Evolutionary conservation across 30 jellyfish, hydroid and myxozoan species (phyloP).

Genomic region (Turritopsis dohrnii): DNA sequence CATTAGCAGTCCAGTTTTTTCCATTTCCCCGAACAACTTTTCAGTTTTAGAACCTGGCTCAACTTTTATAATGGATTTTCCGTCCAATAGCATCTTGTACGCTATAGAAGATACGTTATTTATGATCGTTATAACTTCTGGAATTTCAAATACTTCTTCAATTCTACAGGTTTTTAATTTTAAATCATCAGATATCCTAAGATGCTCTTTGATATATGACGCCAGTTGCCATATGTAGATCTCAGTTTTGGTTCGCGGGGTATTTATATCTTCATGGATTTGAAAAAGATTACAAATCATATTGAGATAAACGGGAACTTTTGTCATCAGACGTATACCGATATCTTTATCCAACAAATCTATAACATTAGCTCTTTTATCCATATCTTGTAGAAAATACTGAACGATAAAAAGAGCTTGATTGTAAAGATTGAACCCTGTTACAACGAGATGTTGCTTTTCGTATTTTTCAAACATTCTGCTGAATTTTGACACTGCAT

Average conservation of each 20-base stretch:
- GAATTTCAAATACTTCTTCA: neutral
- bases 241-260: neutral
- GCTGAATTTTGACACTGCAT: neutral
- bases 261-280: neutral
- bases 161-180: neutral
- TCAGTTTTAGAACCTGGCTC: neutral
- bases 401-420: neutral
- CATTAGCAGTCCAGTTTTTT: neutral
- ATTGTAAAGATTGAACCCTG: neutral
- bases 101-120: neutral
- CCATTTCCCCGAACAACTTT: neutral
- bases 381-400: neutral
- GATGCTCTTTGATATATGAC: neutral
- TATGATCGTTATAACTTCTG: neutral
- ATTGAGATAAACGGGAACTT: neutral
- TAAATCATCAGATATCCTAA: neutral
- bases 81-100: neutral
- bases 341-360: neutral
- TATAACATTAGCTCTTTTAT: neutral
- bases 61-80: neutral
- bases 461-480: neutral
- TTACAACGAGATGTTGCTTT: neutral
- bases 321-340: neutral
- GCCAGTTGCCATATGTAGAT: neutral
- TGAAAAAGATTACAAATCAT: neutral